These are phyloP conservation scores for Nerophis ophidion DNA, from an alignment of 2,113 vertebrate genomes.

Conservation along the genomic window DNA sequence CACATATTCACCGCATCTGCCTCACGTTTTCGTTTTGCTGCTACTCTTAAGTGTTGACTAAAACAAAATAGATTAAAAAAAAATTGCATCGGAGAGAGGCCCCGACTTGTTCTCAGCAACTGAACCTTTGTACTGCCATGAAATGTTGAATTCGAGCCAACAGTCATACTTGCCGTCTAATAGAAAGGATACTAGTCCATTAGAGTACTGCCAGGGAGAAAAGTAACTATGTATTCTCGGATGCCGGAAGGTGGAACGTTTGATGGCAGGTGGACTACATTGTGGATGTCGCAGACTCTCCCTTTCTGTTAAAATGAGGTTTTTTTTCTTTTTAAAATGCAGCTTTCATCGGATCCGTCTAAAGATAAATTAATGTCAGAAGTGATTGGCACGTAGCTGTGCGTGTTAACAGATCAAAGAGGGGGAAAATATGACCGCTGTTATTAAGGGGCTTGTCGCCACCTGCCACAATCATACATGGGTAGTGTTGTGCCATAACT, in stretches of 20 bases:
- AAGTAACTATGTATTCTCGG: background rate
- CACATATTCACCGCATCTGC: constrained; percentile 11
- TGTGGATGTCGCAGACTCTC: too few species aligned
- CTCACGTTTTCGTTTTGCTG: background rate
- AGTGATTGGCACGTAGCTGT: constrained; percentile 6
- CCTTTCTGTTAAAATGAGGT: too few species aligned
- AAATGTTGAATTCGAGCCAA: constrained; percentile 5
- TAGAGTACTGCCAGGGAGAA: background rate
- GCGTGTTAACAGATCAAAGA: background rate
- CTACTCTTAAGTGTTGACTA: too few species aligned
- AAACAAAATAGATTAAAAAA: too few species aligned
- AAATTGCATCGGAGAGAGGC: background rate
- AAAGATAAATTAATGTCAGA: background rate
- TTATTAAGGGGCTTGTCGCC: constrained; percentile 54
- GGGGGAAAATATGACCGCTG: constrained; percentile 17
- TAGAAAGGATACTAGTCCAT: background rate
- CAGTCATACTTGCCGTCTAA: background rate
- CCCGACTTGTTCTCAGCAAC: constrained; percentile 8
- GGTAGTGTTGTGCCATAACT: constrained; percentile 27
- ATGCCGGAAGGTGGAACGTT: too few species aligned
- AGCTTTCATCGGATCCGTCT: background rate
- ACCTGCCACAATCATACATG: constrained; percentile 54
- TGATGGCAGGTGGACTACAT: too few species aligned
- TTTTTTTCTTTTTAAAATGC: too few species aligned
- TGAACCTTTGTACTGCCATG: constrained; percentile 16